Evolutionary conservation across 2,888 invertebrate genomes (phyloP).

Genomic region (Macrosiphum euphorbiae): DNA sequence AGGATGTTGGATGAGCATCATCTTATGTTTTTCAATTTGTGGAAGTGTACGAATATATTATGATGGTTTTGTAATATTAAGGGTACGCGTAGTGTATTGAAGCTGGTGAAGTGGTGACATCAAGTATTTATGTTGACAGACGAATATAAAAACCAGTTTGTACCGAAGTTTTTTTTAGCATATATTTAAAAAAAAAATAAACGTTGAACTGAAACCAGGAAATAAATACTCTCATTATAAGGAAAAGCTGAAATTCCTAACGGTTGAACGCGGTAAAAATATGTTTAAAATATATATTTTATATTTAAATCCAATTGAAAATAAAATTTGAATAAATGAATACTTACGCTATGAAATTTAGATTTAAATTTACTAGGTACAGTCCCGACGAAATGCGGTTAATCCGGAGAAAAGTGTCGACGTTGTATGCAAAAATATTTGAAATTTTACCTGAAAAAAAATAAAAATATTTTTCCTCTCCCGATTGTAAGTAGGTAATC

Average conservation of each 20-base stretch:
- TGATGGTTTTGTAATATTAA: not conserved
- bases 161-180: constrained; percentile 4
- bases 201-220: constrained; percentile 2
- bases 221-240: constrained; percentile 36
- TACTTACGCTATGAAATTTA: not conserved
- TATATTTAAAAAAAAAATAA: not conserved
- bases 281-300: not conserved
- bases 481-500: not conserved
- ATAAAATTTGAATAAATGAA: constrained; percentile 18
- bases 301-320: not conserved
- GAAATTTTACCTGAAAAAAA: not conserved
- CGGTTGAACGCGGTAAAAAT: not conserved
- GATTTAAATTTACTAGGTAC: not conserved
- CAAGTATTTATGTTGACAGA: constrained; percentile 22
- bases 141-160: constrained; percentile 44
- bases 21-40: not conserved
- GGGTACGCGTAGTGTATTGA: not conserved
- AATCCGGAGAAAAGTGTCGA: not conserved
- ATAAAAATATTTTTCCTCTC: not conserved
- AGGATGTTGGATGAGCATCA: not conserved
- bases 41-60: not conserved
- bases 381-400: not conserved
- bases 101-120: not conserved
- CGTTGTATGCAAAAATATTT: not conserved
- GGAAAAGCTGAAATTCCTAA: constrained; percentile 31